These are phyloP conservation scores for Zaprionus africanus DNA, from an alignment of 1,140 invertebrate genomes.

Conservation along the genomic window DNA sequence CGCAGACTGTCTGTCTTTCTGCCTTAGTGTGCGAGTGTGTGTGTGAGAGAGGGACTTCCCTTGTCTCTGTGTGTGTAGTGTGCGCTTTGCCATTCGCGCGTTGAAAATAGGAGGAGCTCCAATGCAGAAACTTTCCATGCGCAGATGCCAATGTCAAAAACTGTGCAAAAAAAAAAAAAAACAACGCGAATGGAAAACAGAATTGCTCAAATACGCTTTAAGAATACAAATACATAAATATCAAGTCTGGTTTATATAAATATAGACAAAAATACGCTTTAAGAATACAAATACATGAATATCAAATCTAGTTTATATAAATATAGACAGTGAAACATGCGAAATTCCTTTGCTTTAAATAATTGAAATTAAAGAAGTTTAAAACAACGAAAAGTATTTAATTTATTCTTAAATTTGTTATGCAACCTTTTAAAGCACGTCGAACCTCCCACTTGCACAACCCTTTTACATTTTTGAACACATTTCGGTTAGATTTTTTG, in stretches of 20 bases:
- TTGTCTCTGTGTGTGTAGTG: conserved; percentile 42
- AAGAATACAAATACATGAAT: background rate
- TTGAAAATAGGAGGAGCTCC: conserved; percentile 79
- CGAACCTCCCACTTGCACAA: background rate
- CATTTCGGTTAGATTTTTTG: conserved; percentile 23
- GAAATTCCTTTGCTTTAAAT: background rate
- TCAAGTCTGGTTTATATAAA: background rate
- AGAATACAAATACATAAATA: background rate
- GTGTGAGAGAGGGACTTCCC: conserved; percentile 43
- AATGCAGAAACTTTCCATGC: conserved; percentile 72
- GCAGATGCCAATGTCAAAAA: conserved; percentile 59
- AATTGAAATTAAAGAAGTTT: background rate
- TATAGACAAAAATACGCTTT: background rate
- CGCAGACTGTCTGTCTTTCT: background rate
- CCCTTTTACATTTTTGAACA: conserved; percentile 21
- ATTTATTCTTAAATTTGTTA: conserved; percentile 16
- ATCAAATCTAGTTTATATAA: background rate
- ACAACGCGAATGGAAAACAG: conserved; percentile 29
- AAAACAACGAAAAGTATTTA: background rate
- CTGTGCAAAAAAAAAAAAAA: conserved; percentile 22
- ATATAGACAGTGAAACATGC: background rate
- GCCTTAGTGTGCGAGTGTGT: conserved; percentile 23
- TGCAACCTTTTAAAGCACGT: conserved; percentile 10
- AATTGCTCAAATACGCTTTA: conserved; percentile 2
- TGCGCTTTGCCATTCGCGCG: conserved; percentile 76